Evolutionary conservation across 2,888 invertebrate species (phyloP).

Genomic region (Drosophila basisetae): DNA sequence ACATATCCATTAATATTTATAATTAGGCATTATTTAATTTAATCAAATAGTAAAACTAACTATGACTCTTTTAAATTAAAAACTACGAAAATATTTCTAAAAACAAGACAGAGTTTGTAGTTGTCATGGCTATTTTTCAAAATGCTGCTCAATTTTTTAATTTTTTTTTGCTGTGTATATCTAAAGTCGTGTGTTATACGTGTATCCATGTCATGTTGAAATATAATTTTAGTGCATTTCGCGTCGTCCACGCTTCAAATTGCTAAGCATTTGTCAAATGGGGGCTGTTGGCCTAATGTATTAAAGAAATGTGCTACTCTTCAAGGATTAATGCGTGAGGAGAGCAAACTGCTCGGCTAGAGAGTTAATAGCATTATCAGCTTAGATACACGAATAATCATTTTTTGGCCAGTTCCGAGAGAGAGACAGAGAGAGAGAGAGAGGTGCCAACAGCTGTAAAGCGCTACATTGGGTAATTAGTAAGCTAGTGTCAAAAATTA

Average conservation of each 20-base stretch:
- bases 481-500: constrained; percentile 77
- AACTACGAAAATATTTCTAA: neutral
- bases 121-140: neutral
- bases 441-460: constrained; percentile 25
- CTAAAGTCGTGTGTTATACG: constrained; percentile 6
- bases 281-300: constrained; percentile 27
- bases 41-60: neutral
- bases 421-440: constrained; percentile 2
- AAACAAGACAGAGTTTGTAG: accelerated
- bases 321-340: constrained; percentile 27
- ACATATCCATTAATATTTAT: neutral
- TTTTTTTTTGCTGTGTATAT: neutral
- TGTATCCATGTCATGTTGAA: constrained; percentile 43
- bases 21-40: neutral
- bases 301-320: constrained; percentile 15
- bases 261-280: constrained; percentile 50
- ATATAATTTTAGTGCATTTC: constrained; percentile 51
- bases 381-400: neutral
- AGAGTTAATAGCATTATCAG: neutral
- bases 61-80: neutral
- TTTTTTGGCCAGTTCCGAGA: neutral
- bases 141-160: neutral
- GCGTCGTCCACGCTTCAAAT: constrained; percentile 25
- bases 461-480: constrained; percentile 66
- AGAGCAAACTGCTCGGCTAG: neutral